Conservation (phyloP, 2,797 vertebrate species). For the Tachyglossus aculeatus region DNA sequence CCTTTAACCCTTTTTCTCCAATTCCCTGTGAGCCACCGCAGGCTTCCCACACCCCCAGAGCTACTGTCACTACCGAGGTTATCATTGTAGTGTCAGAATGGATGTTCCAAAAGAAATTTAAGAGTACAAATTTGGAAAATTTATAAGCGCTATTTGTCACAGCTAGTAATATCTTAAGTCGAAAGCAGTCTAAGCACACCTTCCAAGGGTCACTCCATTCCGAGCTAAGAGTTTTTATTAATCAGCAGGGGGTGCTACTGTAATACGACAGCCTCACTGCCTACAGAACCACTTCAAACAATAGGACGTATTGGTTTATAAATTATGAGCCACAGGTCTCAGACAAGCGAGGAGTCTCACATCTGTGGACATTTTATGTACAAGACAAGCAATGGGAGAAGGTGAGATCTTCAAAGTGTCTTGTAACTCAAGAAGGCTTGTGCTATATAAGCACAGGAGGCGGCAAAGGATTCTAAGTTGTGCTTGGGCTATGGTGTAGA, state of each 20-base stretch:
- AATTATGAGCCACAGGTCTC: constrained; percentile 70
- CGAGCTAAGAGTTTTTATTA: too few species aligned
- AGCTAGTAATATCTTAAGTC: too few species aligned
- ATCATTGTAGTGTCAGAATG: too few species aligned
- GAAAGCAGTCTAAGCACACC: too few species aligned
- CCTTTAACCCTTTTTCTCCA: too few species aligned
- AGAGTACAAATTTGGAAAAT: too few species aligned
- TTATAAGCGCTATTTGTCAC: too few species aligned
- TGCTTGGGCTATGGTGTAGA: constrained; percentile 63
- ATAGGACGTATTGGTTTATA: constrained; percentile 69
- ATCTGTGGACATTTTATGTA: constrained; percentile 77
- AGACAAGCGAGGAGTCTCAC: constrained; percentile 68
- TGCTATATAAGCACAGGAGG: constrained; percentile 70
- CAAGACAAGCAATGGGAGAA: constrained; percentile 81
- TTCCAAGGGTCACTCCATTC: too few species aligned
- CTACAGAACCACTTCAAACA: not conserved
- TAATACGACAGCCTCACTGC: constrained; percentile 24
- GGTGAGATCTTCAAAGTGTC: constrained; percentile 81
- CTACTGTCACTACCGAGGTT: too few species aligned
- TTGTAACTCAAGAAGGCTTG: constrained; percentile 76
- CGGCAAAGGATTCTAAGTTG: constrained; percentile 71
- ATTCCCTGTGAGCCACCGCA: too few species aligned
- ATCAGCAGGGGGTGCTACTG: constrained; percentile 72
- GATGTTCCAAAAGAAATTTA: too few species aligned
- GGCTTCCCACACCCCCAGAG: too few species aligned